Evolutionary conservation across 2,888 invertebrate genomes (phyloP).

Genomic region (Antheraea assamensis): DNA sequence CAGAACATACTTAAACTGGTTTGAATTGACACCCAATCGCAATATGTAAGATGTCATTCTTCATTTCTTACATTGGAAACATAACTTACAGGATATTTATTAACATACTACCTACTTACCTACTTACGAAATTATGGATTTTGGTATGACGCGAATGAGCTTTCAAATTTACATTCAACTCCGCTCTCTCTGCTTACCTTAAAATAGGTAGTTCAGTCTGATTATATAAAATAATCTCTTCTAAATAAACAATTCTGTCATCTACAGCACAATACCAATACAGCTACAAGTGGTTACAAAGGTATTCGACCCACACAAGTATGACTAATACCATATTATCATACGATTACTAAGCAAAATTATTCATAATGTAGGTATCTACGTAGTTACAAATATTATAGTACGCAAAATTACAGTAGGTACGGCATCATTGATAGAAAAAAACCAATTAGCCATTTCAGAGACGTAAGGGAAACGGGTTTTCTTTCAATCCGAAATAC

Average conservation of each 20-base stretch:
- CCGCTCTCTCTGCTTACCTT: not conserved
- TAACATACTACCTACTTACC: not conserved
- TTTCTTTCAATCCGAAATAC: too few relatives aligned
- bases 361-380: not conserved
- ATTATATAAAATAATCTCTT: not conserved
- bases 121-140: not conserved
- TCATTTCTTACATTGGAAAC: too few relatives aligned
- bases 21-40: too few relatives aligned
- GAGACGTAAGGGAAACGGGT: too few relatives aligned
- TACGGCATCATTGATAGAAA: too few relatives aligned
- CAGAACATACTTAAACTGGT: too few relatives aligned
- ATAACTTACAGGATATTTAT: too few relatives aligned
- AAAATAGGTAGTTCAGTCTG: not conserved
- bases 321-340: conserved; percentile 1
- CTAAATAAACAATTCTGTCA: not conserved
- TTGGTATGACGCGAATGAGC: not conserved
- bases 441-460: too few relatives aligned
- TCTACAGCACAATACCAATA: not conserved
- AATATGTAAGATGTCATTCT: too few relatives aligned
- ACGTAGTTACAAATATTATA: not conserved
- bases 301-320: not conserved
- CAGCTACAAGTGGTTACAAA: not conserved
- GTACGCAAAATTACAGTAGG: not conserved
- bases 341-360: not conserved
- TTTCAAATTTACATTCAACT: not conserved